Base-by-base conservation (phyloP, 2,888 invertebrate genomes). In the Diarsia rubi region DNA sequence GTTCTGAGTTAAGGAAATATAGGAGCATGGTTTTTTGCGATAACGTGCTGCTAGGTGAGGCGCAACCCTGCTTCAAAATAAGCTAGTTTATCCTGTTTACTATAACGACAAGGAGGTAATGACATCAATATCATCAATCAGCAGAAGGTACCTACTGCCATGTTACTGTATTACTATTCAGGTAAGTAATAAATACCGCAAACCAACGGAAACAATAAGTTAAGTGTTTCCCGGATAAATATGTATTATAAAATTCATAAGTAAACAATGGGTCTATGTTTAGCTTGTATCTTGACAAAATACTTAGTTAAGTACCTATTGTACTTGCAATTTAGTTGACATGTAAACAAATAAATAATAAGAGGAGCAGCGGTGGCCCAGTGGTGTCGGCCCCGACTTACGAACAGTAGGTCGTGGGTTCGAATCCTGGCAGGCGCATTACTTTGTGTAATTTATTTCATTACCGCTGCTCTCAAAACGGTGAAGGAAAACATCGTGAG, bases 71-170 rank as follows among this genome's bases (percentile, higher is more conserved):
- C 14, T 24, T 24, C 24, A 54, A 24, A 54, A 27, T 57, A 8
- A 0, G 62, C 27, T 63, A 21, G 21, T 54, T 31, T 64, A 37
- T 74, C 52, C 63, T 75, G 49, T 63, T 73, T 73, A n/a, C 14
- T 21, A 19, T 24, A 24, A 54, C 21, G 24, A 47, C 44, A 24
- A 45, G 37, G 4, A 54, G 19, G 27, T 76, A 54, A 57, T n/a
- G 2, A 37, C 45, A 76, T 19, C 37, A 21, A 24, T 37, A 12
- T 37, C 0, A 37, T 8, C 9, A 59, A 4, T 24, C 21, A 49
- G 9, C 21, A 49, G 9, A 49, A n/a, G n/a, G n/a, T 52, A 45
- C 16, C 16, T 45, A 16, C 4, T 16, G n/a, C n/a, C n/a, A n/a
- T n/a, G 14, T 31, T n/a, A 44, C 44, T 16, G 8, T 52, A 74